Evolutionary conservation across 2,113 vertebrate genomes (phyloP).

Genomic region (Elgaria multicarinata): DNA sequence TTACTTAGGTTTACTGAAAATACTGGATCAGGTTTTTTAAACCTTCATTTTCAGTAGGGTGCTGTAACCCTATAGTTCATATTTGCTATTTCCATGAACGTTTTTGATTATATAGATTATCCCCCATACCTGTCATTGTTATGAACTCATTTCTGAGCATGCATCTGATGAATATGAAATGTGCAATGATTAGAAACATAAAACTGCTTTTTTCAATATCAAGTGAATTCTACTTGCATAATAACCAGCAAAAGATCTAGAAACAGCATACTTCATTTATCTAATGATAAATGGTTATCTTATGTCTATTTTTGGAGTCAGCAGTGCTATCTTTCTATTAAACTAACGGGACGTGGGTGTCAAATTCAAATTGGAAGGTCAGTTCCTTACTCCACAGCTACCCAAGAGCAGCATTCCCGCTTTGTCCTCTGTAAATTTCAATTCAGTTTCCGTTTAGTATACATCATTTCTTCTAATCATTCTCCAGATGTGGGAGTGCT

Average conservation of each 20-base stretch:
- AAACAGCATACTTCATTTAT: not conserved
- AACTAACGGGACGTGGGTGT: not conserved
- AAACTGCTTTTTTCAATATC: not conserved
- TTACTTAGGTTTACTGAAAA: not conserved
- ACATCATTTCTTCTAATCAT: not conserved
- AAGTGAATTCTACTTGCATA: not conserved
- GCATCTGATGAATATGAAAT: slow-evolving; percentile 4
- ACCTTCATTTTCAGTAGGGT: not conserved
- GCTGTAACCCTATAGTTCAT: not conserved
- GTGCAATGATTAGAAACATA: not conserved
- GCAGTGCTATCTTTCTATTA: not conserved
- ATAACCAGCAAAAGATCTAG: not conserved
- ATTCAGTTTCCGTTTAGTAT: not conserved
- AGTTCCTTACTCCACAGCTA: not conserved
- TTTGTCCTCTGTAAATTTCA: not conserved
- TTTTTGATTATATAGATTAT: not conserved
- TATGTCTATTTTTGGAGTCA: not conserved
- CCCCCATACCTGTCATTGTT: not conserved
- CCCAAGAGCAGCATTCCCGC: too few relatives aligned
- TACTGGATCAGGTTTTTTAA: not conserved
- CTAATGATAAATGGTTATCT: not conserved
- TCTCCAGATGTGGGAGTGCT: not conserved
- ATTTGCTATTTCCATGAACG: slow-evolving; percentile 8
- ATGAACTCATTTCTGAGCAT: not conserved
- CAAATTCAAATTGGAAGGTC: too few relatives aligned